Base-by-base conservation (phyloP, 1,140 invertebrate genomes). In the Goniozus legneri region DNA sequence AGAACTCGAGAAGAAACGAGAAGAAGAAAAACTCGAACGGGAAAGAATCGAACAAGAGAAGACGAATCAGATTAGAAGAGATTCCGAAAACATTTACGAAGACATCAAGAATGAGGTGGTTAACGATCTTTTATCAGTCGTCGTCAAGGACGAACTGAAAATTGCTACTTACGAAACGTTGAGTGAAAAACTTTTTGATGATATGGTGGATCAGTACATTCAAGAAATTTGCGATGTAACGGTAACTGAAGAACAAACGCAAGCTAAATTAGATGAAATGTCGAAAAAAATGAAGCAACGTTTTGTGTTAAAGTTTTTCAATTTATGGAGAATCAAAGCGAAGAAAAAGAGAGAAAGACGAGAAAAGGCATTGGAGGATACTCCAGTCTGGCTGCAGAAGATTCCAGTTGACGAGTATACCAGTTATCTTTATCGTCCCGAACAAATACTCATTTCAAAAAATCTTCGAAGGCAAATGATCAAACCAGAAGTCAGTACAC, bases 331-430 rank as follows among this genome's bases (percentile, higher is more conserved):
- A 36, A 4, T 6, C 4, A 67, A 69, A 35, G 52, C 57, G 15
- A 36, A 56, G 0, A 31, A 39, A 4, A 74, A 64, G 13, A 67
- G 62, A 14, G 70, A 63, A 43, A 45, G 40, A 52, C 77, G 74
- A 48, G 73, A 55, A 51, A 69, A 62, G 41, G 70, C 82, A 8
- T 60, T 85, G 22, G 80, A 84, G 48, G 75, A 77, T 44, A 83
- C 79, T 6, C 83, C 84, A 1, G 72, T 82, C 13, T 86, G 83
- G 82, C 56, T 84, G 14, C 68, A 79, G 31, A 67, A 67, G 8
- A 69, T 71, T 12, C 77, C 76, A 32, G 63, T 80, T 0, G 43
- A 66, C 3, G 70, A 80, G 45, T 79, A 79, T 61, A 82, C 81
- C 8, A 56, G 54, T 8, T 67, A 67, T 50, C 54, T 84, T 1